A percentile compares a stretch with the other conserved stretches of the same genome.
Conservation (phyloP, 2,113 vertebrate genomes). For the Epinephelus fuscoguttatus region DNA sequence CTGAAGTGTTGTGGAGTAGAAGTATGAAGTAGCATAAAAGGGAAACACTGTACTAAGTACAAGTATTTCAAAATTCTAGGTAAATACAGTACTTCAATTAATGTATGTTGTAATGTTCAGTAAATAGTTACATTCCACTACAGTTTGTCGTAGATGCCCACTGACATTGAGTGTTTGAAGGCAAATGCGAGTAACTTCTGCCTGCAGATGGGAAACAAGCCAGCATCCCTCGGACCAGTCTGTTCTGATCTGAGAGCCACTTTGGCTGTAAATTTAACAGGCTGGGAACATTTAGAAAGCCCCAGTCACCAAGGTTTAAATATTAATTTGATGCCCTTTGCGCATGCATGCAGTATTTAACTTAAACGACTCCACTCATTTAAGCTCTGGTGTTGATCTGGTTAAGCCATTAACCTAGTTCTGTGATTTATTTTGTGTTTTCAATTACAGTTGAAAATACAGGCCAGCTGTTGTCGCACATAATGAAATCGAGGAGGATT, state of each 20-base stretch:
- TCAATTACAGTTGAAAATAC: conserved; percentile 39
- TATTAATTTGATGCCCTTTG: conserved; percentile 42
- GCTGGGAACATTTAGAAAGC: conserved; percentile 23
- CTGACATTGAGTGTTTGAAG: conserved; percentile 17
- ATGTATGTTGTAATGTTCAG: no score
- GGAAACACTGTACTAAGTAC: no score
- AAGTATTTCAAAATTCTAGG: no score
- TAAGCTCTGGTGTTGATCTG: conserved; percentile 22
- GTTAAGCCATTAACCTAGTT: conserved; percentile 43
- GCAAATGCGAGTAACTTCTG: conserved; percentile 9
- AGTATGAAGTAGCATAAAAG: no score
- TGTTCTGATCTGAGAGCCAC: conserved; percentile 39
- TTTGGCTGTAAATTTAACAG: conserved; percentile 41
- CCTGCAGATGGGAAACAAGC: conserved; percentile 19
- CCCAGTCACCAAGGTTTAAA: conserved; percentile 29
- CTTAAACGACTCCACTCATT: conserved; percentile 32
- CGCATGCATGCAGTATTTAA: conserved; percentile 50
- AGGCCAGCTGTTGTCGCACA: conserved; percentile 19
- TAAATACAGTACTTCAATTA: no score
- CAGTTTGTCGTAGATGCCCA: conserved; percentile 9
- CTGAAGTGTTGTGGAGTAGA: no score
- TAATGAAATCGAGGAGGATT: conserved; percentile 51
- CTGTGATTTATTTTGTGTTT: conserved; percentile 38
- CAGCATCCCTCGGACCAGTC: conserved; percentile 1
- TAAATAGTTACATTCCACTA: no score